A percentile compares a stretch with the other conserved stretches of the same genome.
Evolutionary conservation across 2,888 invertebrate genomes (phyloP).

Genomic region (Argyresthia albistria): DNA sequence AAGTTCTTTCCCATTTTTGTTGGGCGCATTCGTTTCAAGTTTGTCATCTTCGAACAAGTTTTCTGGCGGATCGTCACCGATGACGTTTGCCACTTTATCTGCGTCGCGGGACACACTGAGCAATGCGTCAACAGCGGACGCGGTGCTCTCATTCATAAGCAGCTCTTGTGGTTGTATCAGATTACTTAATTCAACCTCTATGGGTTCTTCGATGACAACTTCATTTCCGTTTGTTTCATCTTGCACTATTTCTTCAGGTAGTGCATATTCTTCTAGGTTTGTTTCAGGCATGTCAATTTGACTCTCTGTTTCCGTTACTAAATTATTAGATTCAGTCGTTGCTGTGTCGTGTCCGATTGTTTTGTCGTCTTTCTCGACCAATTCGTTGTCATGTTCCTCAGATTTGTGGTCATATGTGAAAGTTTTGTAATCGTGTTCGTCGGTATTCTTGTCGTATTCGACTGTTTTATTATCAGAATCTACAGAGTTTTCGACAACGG

Average conservation of each 20-base stretch:
- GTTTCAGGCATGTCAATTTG: no score
- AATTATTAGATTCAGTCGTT: no score
- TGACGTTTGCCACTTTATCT: constrained; percentile 50
- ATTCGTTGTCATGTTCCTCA: no score
- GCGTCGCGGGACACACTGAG: constrained; percentile 56
- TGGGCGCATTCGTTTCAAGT: constrained; percentile 28
- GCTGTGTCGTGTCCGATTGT: no score
- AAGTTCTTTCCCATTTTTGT: neutral
- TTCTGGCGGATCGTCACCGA: constrained; percentile 57
- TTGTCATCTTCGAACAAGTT: constrained; percentile 61
- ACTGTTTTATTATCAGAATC: no score
- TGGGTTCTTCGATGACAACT: neutral
- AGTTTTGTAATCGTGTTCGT: no score
- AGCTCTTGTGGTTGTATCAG: no score
- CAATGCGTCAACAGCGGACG: constrained; percentile 60
- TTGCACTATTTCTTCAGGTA: neutral
- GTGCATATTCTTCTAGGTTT: neutral
- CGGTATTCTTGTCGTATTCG: no score
- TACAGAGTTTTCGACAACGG: no score
- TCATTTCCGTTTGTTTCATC: neutral
- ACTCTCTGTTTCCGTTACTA: no score
- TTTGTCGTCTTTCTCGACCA: no score
- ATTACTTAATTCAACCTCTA: neutral
- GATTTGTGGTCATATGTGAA: no score
- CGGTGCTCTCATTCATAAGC: constrained; percentile 53